Base-by-base conservation (phyloP, 2,888 invertebrate genomes). In the Drosophila mimetica region DNA sequence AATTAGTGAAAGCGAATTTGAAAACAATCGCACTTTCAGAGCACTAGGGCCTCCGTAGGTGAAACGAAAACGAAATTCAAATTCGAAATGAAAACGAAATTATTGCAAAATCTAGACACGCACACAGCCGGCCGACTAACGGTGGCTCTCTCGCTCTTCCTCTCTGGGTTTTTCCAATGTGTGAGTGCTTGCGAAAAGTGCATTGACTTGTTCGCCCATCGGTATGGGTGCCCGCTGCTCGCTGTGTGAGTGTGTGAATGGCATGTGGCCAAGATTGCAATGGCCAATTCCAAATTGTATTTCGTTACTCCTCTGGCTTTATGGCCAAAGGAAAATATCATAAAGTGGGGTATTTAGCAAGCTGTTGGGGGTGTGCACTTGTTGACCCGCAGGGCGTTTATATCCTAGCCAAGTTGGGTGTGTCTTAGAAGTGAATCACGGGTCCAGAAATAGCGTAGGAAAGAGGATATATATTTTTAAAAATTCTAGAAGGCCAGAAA, bases 1-100 rank as follows among this genome's bases (percentile, higher is more conserved):
- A 89, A 89, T 89, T 83, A 87, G 88, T 86, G 88, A 88, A 89
- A 89, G 88, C 83, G 83, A 89, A 89, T 81, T 72, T 77, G 77
- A 25, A 53, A 30, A 53, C 52, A 53, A 79, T 78, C 73, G 58
- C 48, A 67, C 36, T 73, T 69, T 61, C 55, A 61, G 53, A 53
- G 44, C 51, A 46, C 6, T 25, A 18, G 32, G 9, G 14, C 52
- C 36, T 36, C 8, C 8, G 34, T 1, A 28, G 30, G 53, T 20
- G 30, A 53, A 74, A 88, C 80, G 88, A 87, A 86, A 86, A 77
- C 74, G 86, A 86, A 85, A 85, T 79, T 80, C 71, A 76, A 85
- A 87, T 77, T 82, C 52, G 70, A 77, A 77, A 73, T 76, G 86
- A 86, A 83, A 83, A 86, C 76, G 83, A 86, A 86, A 84, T 80